Percentiles rank a stretch among this genome's conserved stretches.
Evolutionary conservation across 2,888 invertebrate species (phyloP).

Genomic region (Chouioia cunea): DNA sequence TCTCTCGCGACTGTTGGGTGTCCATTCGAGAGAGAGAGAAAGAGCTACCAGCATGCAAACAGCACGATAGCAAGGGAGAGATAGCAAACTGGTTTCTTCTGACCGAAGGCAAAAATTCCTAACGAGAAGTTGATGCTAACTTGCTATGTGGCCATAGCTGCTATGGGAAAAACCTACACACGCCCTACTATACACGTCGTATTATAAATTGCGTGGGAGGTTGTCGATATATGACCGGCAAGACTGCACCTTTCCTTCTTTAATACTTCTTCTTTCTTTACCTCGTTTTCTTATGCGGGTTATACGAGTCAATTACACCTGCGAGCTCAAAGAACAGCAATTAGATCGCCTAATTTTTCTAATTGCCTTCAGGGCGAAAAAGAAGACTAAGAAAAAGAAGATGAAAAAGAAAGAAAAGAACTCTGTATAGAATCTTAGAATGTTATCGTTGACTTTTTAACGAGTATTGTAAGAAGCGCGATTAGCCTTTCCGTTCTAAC

Average conservation of each 20-base stretch:
- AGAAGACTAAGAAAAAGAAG: constrained; percentile 1
- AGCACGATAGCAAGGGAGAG: constrained; percentile 52
- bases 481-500: constrained; percentile 43
- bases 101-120: constrained; percentile 49
- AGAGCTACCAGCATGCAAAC: not conserved
- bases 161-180: not conserved
- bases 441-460: constrained; percentile 16
- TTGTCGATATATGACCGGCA: no score
- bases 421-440: not conserved
- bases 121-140: constrained; percentile 56
- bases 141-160: constrained; percentile 19
- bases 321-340: constrained; percentile 1
- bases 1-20: not conserved
- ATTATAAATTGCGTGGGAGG: no score
- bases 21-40: constrained; percentile 12
- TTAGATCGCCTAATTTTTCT: no score
- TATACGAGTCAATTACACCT: not conserved
- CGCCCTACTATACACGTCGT: no score
- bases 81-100: constrained; percentile 52
- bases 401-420: constrained; percentile 29
- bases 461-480: not conserved
- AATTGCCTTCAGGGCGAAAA: not conserved
- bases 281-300: not conserved
- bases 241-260: not conserved
- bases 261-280: not conserved